Base-by-base conservation (phyloP, 2,888 invertebrate species). In the Patella depressa region DNA sequence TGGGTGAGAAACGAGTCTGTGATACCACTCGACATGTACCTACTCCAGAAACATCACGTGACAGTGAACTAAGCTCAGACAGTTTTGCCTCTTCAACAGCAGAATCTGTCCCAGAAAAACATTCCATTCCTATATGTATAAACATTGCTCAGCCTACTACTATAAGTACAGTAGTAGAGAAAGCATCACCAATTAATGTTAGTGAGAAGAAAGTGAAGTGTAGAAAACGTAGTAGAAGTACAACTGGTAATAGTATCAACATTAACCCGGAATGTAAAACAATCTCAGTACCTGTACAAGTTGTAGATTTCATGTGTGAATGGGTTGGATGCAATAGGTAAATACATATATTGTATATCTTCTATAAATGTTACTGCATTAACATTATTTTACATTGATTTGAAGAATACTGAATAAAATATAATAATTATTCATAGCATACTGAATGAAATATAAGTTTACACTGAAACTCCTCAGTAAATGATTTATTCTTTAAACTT, bases 321-420 rank as follows among this genome's bases (percentile, higher is more conserved):
- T 98, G 98, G 98, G 94, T 95, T 78, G 96, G 96, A 34, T 98
- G 98, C 92, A 94, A 93, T 87, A 93, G 93, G 94, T 93, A 88
- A 90, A 91, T 86, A 53, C 19, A 55, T 11, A 24, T n/a, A 59
- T 59, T 59, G 0, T 45, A 45, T 9, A 45, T 9, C 45, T 45
- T 45, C 45, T 45, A 45, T 34, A 34, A 34, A 4, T 45, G 9
- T 45, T 45, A 45, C 45, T 45, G 9, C 9, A 45, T 9, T 45
- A 45, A 45, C 45, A 45, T 45, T 45, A 45, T 9, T 45, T 45
- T 45, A 45, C 45, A 45, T 9, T 45, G 45, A 5, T 34, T 4
- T 4, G 34, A 34, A 34, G 34, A 34, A 34, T 4, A 34, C 34
- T 34, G 34, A 34, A 34, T 34, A 5, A 34, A 34, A 34, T 34